Percentiles rank a stretch among this genome's conserved stretches.
These are phyloP conservation scores for Nothocercus julius DNA, from an alignment of 2,113 vertebrate species.

Conservation along the genomic window DNA sequence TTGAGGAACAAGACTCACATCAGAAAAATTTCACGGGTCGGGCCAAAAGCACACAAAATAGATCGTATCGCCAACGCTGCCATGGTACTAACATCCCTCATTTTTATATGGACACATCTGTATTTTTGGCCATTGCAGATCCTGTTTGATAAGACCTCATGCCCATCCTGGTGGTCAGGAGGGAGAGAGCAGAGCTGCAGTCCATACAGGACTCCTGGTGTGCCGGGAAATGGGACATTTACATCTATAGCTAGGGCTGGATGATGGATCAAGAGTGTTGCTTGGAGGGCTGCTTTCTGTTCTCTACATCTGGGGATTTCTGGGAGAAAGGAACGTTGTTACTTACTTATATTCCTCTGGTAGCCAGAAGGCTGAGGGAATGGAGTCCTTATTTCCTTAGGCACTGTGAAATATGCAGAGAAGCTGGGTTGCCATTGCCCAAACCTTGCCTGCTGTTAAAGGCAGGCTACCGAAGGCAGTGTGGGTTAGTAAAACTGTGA, in stretches of 20 bases:
- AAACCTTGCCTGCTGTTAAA: conserved; percentile 57
- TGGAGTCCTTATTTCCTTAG: background rate
- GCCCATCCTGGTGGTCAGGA: rapidly evolving
- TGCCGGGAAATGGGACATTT: background rate
- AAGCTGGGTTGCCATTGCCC: background rate
- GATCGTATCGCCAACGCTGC: background rate
- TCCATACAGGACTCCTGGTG: background rate
- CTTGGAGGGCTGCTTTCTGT: background rate
- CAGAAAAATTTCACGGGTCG: conserved; percentile 6
- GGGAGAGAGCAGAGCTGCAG: background rate
- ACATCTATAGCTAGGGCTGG: background rate
- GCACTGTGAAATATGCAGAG: background rate
- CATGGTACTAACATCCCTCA: conserved; percentile 7
- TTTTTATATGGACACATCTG: background rate
- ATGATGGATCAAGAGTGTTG: background rate
- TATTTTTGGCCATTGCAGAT: background rate
- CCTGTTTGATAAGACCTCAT: background rate
- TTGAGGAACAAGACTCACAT: background rate
- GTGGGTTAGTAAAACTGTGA: conserved; percentile 51
- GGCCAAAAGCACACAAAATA: conserved; percentile 19
- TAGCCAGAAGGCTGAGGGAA: background rate
- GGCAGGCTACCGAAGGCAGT: conserved; percentile 25
- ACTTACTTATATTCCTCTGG: background rate
- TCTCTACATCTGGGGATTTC: background rate
- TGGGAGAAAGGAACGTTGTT: background rate